Percentiles rank a stretch among this genome's conserved stretches.
Evolutionary conservation across 2,113 vertebrate species (phyloP).

Genomic region (Engraulis encrasicolus): DNA sequence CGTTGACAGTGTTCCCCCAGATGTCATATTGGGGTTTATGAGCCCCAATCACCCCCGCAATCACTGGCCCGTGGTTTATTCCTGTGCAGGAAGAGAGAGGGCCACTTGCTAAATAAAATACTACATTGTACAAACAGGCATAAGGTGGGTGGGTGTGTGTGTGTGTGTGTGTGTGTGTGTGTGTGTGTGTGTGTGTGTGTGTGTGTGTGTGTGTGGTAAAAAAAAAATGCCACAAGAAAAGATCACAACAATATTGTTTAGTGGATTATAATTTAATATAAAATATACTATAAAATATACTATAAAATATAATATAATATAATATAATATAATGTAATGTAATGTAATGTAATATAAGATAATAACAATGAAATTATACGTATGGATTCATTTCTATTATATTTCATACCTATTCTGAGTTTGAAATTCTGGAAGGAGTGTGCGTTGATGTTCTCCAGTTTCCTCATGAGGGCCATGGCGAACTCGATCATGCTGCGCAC

Average conservation of each 20-base stretch:
- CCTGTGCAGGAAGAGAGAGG: slow-evolving; percentile 72
- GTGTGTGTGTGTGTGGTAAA: no score
- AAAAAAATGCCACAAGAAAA: no score
- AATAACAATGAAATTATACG: no score
- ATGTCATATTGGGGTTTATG: slow-evolving; percentile 93
- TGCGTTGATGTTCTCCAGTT: slow-evolving; percentile 84
- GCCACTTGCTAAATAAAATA: not conserved
- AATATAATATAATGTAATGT: not conserved
- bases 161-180: no score
- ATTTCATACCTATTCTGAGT: slow-evolving; percentile 87
- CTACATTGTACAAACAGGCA: no score
- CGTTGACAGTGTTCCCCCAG: slow-evolving; percentile 92
- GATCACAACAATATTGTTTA: no score
- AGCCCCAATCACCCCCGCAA: slow-evolving; percentile 90
- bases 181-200: no score
- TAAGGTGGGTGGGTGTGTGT: no score
- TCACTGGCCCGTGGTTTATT: slow-evolving; percentile 88
- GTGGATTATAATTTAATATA: no score
- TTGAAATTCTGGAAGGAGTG: slow-evolving; percentile 91
- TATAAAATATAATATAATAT: not conserved
- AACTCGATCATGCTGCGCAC: slow-evolving; percentile 88
- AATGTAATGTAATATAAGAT: no score
- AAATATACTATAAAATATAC: not conserved
- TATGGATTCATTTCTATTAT: no score
- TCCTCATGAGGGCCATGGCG: slow-evolving; percentile 80